phyloP scores from a whole-genome alignment of 1,140 invertebrate genomes.

The Aphis craccivora region DNA sequence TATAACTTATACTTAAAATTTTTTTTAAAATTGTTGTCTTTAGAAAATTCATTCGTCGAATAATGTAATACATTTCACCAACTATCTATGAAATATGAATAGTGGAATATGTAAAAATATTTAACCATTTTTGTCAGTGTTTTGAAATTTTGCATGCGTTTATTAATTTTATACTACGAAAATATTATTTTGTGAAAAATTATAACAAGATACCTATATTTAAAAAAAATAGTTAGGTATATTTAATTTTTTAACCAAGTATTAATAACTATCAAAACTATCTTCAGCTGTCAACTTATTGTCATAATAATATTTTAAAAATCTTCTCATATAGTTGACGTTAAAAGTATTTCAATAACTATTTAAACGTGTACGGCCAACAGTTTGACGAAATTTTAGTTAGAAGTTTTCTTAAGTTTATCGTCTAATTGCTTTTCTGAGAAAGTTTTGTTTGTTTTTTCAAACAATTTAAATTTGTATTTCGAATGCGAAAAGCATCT shows the following conservation, averaged over 20 bases:
- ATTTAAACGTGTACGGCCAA: not conserved
- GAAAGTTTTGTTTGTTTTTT: slow-evolving; percentile 46
- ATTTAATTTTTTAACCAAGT: not conserved
- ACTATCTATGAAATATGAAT: too few species aligned
- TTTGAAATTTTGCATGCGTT: too few species aligned
- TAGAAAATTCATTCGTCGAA: not conserved
- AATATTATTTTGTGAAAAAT: too few species aligned
- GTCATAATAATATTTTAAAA: not conserved
- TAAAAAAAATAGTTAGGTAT: too few species aligned
- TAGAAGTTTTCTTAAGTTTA: slow-evolving; percentile 27
- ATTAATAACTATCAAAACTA: not conserved
- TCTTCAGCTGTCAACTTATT: not conserved
- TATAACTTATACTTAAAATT: not conserved
- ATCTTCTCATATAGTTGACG: not conserved
- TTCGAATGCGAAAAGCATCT: not conserved
- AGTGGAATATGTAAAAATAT: not conserved
- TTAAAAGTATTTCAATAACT: slow-evolving; percentile 2
- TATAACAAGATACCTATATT: not conserved
- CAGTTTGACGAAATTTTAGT: slow-evolving; percentile 29
- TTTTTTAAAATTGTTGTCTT: not conserved
- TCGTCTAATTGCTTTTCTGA: slow-evolving; percentile 39
- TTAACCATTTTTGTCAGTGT: not conserved
- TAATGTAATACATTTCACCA: not conserved
- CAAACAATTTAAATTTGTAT: slow-evolving; percentile 14
- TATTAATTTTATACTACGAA: too few species aligned